Conservation (phyloP, 2,113 vertebrate genomes). For the Dissostichus mawsoni region DNA sequence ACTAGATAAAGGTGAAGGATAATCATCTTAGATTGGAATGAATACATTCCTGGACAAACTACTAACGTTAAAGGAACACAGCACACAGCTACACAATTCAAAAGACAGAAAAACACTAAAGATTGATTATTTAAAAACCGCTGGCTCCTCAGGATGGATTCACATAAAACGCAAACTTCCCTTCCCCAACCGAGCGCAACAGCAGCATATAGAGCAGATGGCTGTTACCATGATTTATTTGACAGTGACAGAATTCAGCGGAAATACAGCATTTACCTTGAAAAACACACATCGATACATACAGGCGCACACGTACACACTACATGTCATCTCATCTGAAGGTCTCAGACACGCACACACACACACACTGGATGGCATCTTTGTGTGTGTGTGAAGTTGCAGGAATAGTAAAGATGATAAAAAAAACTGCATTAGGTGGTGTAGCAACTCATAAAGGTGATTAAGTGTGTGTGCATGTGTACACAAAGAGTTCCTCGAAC, state of each 20-base stretch:
- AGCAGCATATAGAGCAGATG: conserved; percentile 31
- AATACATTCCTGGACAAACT: background rate
- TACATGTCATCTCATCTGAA: conserved; percentile 41
- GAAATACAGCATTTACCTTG: conserved; percentile 44
- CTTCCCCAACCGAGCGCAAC: conserved; percentile 15
- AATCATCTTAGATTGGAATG: background rate
- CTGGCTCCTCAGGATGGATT: conserved; percentile 7
- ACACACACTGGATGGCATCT: too few species aligned
- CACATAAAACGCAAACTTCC: conserved; percentile 12
- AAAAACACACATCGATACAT: conserved; percentile 12
- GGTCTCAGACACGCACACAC: background rate
- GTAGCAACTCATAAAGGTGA: conserved; percentile 66
- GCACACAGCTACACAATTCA: too few species aligned
- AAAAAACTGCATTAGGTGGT: conserved; percentile 30
- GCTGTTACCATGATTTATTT: conserved; percentile 31
- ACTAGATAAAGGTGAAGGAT: too few species aligned
- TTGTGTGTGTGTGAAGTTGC: conserved; percentile 21
- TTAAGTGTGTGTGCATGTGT: conserved; percentile 37
- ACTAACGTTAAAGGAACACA: background rate
- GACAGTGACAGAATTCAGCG: conserved; percentile 22
- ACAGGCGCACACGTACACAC: conserved; percentile 15
- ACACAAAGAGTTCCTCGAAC: conserved; percentile 46
- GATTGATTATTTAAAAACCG: background rate
- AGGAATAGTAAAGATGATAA: conserved; percentile 43
- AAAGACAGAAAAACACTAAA: background rate